phyloP scores from a whole-genome alignment of 2,113 vertebrate species.

The Cryptoleucopteryx plumbea region DNA sequence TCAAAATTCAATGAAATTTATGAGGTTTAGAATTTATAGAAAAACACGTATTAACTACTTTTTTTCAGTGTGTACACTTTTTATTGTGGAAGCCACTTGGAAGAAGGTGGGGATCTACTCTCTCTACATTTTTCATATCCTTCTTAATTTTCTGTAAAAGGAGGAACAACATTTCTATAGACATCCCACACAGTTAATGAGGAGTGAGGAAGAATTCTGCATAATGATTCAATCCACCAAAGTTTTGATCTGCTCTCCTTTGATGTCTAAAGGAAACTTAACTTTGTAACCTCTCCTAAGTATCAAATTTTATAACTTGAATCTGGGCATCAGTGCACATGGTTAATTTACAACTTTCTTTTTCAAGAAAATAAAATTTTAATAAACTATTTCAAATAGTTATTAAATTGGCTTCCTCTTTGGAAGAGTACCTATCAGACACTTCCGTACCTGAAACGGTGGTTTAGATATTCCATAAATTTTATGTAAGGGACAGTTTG shows the following conservation, averaged over 20 bases:
- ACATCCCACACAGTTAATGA: neutral
- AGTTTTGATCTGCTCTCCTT: neutral
- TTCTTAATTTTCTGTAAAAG: neutral
- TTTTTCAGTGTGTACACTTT: neutral
- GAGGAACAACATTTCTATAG: neutral
- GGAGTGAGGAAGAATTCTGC: neutral
- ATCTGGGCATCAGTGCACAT: neutral
- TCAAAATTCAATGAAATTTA: neutral
- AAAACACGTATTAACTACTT: accelerated
- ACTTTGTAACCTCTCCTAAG: neutral
- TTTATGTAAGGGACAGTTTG: neutral
- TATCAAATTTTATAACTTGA: neutral
- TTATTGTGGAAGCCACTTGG: neutral
- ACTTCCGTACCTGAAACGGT: neutral
- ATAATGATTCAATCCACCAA: neutral
- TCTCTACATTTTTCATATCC: neutral
- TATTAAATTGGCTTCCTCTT: neutral
- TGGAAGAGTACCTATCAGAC: neutral
- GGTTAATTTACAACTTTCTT: neutral
- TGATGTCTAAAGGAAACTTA: neutral
- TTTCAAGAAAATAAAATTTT: neutral
- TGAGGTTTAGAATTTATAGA: neutral
- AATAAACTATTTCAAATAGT: neutral
- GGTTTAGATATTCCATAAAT: neutral
- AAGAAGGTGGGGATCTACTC: neutral